Base-by-base conservation (phyloP, 2,797 vertebrate genomes). In the Sebastes itinus region DNA sequence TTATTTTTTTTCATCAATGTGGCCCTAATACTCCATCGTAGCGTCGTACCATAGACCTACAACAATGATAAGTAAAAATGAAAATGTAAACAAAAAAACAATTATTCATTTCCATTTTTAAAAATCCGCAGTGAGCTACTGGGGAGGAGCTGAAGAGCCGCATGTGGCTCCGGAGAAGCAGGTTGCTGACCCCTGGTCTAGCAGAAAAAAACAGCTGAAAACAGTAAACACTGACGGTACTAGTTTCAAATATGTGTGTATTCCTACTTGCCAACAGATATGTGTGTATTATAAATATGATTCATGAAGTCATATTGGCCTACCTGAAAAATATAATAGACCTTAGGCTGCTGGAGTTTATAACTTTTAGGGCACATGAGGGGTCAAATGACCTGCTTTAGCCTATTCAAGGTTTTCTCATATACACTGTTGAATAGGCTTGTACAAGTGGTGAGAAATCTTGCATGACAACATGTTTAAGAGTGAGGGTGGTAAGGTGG, bases 401-500 rank as follows among this genome's bases (percentile, higher is more conserved):
- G 33, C 61, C 13, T 23, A 9, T 75, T 46, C 23, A 52, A 16
- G 4, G 7, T 7, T 72, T n/a, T 27, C 12, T 78, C 6, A 6
- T 9, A 10, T 9, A 10, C 5, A 14, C 7, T 18, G 14, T n/a
- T 59, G 12, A 69, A 62, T 8, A 54, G 7, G 3, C 5, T 32
- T 32, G 27, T 65, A n/a, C 10, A 72, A 49, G 32, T 55, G 18
- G 25, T 49, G 25, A 71, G 28, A 82, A 62, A 72, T 79, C 68
- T 78, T 76, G 35, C 62, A 62, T 78, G 30, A 65, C 82, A 77
- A 61, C 74, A 78, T 80, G 78, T 77, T 83, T 71, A 65, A 81
- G 62, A 89, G 82, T 61, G 79, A 91, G 77, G 77, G 86, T 85
- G 86, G 67, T 87, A 87, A 88, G 81, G 90, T 90, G 87, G 87